These are phyloP conservation scores for Hemichromis elongatus DNA, from an alignment of 2,113 vertebrate species.

Conservation along the genomic window DNA sequence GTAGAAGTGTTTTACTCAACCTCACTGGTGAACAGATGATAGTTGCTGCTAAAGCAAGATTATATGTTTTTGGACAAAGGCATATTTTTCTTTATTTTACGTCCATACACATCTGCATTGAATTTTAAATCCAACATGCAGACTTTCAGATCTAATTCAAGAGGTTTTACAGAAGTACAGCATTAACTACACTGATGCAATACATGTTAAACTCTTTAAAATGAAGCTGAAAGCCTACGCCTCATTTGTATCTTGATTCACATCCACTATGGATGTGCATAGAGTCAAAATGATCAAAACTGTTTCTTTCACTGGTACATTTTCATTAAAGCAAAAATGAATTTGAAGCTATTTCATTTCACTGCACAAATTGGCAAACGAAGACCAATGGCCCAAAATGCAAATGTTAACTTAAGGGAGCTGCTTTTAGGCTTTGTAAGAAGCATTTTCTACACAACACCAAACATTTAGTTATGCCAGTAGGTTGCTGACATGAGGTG, in stretches of 20 bases:
- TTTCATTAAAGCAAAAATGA: neutral
- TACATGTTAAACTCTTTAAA: neutral
- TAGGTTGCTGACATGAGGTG: neutral
- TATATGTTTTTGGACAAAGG: neutral
- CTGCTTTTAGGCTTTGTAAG: neutral
- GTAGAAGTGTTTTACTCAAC: neutral
- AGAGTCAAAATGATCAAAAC: neutral
- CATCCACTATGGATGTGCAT: neutral
- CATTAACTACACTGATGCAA: neutral
- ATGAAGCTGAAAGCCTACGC: neutral
- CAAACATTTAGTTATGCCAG: neutral
- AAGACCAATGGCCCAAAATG: neutral
- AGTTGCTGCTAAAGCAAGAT: neutral
- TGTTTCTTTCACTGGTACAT: neutral
- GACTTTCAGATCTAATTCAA: neutral
- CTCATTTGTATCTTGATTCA: neutral
- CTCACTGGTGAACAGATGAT: neutral
- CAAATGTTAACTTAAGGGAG: neutral
- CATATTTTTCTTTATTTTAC: neutral
- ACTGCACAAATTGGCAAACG: neutral
- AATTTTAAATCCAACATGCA: neutral
- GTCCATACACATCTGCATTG: neutral
- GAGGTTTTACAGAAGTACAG: neutral
- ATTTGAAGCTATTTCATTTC: neutral
- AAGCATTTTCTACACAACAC: neutral